phyloP scores from a whole-genome alignment of 2,888 invertebrate genomes.

The Callimorpha dominula region DNA sequence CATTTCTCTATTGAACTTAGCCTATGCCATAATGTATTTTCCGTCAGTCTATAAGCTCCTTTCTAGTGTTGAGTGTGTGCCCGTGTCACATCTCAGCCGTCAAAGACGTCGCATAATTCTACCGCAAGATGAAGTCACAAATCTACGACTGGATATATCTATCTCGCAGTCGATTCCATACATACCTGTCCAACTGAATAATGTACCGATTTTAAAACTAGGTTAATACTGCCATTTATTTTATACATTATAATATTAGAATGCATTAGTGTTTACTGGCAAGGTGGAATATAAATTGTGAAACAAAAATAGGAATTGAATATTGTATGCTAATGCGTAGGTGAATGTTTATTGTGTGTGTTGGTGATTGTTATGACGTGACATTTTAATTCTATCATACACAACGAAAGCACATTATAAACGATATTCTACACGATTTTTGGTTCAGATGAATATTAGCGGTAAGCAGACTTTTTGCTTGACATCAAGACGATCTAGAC shows the following conservation, averaged over 20 bases:
- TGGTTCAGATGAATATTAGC: neutral
- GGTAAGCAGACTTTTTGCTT: neutral
- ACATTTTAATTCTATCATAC: neutral
- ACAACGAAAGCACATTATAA: neutral
- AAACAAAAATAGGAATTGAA: slow-evolving; percentile 13
- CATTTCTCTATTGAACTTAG: too few species aligned
- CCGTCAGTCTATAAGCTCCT: slow-evolving; percentile 49
- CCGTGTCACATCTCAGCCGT: slow-evolving; percentile 73
- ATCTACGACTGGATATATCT: slow-evolving; percentile 66
- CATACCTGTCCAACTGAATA: slow-evolving; percentile 53
- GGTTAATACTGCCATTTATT: slow-evolving; percentile 47
- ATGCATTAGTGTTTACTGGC: slow-evolving; percentile 8
- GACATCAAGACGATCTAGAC: neutral
- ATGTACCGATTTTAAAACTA: slow-evolving; percentile 54
- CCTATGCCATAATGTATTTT: neutral
- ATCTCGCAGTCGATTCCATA: slow-evolving; percentile 59
- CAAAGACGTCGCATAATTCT: slow-evolving; percentile 73
- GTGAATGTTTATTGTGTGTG: neutral
- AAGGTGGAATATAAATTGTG: slow-evolving; percentile 4
- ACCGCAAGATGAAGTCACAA: slow-evolving; percentile 78
- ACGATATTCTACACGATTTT: neutral
- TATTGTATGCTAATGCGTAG: slow-evolving; percentile 20
- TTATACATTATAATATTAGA: slow-evolving; percentile 36
- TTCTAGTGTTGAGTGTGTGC: slow-evolving; percentile 58
- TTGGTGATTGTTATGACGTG: neutral